Conservation (phyloP, 2,113 vertebrate genomes). For the Eira barbara region DNA sequence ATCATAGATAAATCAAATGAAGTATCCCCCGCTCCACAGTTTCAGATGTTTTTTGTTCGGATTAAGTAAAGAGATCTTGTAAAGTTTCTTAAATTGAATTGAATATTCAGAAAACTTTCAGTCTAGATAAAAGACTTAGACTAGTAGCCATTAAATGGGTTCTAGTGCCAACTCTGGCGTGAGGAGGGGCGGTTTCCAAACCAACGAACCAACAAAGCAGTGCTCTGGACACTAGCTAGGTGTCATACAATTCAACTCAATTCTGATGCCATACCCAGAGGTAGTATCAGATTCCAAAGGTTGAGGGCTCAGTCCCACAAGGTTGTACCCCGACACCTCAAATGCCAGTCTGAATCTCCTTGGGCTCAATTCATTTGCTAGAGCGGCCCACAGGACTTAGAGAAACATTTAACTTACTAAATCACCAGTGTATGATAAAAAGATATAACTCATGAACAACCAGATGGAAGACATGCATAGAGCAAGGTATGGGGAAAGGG, state of each 20-base stretch:
- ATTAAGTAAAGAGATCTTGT: not conserved
- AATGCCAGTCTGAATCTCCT: not conserved
- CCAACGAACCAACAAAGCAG: not conserved
- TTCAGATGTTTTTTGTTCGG: not conserved
- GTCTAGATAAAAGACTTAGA: constrained; percentile 6
- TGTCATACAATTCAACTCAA: not conserved
- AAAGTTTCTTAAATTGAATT: not conserved
- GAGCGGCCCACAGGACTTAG: not conserved
- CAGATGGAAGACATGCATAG: not conserved
- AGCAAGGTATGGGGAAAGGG: not conserved
- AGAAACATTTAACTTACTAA: not conserved
- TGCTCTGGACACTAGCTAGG: not conserved
- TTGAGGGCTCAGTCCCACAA: not conserved
- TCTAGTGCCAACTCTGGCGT: not conserved
- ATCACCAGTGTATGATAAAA: not conserved
- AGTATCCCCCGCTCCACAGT: not conserved
- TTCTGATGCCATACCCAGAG: not conserved
- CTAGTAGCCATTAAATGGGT: not conserved
- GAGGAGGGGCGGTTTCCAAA: not conserved
- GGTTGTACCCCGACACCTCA: not conserved
- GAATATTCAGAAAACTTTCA: not conserved
- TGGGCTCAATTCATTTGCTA: not conserved
- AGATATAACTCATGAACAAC: not conserved
- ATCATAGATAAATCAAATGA: not conserved
- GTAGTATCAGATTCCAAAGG: not conserved